These are phyloP conservation scores for Drosophila varians DNA, from an alignment of 1,140 invertebrate genomes.

Conservation along the genomic window DNA sequence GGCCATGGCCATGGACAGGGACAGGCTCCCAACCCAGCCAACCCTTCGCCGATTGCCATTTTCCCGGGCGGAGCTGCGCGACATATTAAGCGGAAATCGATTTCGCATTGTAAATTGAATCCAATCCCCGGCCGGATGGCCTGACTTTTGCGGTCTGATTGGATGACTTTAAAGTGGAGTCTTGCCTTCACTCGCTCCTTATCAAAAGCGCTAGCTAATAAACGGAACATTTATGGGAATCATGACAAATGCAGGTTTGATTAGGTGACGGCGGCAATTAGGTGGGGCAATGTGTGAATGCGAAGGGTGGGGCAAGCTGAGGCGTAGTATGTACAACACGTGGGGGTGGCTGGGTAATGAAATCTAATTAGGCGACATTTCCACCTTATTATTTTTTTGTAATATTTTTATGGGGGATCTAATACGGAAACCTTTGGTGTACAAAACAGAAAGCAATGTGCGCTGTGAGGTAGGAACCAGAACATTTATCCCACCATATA, in stretches of 20 bases:
- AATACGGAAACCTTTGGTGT: too few species aligned
- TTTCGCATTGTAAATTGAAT: constrained; percentile 73
- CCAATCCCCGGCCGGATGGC: constrained; percentile 39
- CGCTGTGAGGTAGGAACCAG: constrained; percentile 32
- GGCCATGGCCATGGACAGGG: constrained; percentile 16
- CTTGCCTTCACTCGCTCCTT: constrained; percentile 33
- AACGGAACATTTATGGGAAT: constrained; percentile 46
- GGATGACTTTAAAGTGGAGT: constrained; percentile 40
- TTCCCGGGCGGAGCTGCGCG: constrained; percentile 24
- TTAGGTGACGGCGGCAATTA: constrained; percentile 35
- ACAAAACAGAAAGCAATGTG: too few species aligned
- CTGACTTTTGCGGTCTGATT: constrained; percentile 19
- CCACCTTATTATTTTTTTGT: constrained; percentile 3
- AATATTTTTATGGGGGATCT: too few species aligned
- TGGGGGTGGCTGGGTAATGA: constrained; percentile 19
- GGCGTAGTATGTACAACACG: neutral
- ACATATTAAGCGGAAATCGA: constrained; percentile 77
- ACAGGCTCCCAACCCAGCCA: constrained; percentile 1
- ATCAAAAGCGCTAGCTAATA: constrained; percentile 45
- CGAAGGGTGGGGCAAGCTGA: neutral
- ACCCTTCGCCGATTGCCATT: constrained; percentile 21
- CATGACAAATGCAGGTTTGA: constrained; percentile 52
- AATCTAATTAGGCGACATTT: constrained; percentile 21
- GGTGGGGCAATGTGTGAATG: constrained; percentile 14
- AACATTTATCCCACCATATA: too few species aligned